A percentile compares a stretch with the other conserved stretches of the same genome.
These are phyloP conservation scores for Noctuana brunneofusca DNA, from an alignment of 2,888 invertebrate genomes.

Conservation along the genomic window DNA sequence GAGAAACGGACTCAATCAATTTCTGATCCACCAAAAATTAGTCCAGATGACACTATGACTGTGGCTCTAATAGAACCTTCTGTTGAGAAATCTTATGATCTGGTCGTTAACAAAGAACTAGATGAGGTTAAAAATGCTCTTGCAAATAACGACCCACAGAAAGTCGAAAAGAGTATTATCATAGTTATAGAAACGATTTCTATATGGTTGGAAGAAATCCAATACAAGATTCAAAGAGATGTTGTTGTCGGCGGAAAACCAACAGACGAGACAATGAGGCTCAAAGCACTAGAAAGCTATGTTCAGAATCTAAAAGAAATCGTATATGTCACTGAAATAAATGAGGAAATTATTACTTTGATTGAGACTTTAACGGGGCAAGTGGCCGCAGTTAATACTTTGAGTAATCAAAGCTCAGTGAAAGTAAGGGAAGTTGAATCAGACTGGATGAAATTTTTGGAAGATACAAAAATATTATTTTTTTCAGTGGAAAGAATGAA, in stretches of 20 bases:
- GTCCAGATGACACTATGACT: conserved; percentile 58
- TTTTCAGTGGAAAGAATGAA: conserved; percentile 76
- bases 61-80: conserved; percentile 68
- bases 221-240: conserved; percentile 86
- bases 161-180: conserved; percentile 87
- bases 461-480: conserved; percentile 83
- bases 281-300: conserved; percentile 77
- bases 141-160: conserved; percentile 78
- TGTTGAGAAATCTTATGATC: conserved; percentile 70
- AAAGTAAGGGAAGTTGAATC: conserved; percentile 82
- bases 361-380: conserved; percentile 85
- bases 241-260: conserved; percentile 53
- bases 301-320: conserved; percentile 84
- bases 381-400: conserved; percentile 86
- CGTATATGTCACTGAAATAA: conserved; percentile 86
- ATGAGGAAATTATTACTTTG: conserved; percentile 85
- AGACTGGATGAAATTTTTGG: conserved; percentile 88
- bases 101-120: conserved; percentile 84
- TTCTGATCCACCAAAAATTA: conserved; percentile 51
- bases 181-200: conserved; percentile 91
- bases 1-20: conserved; percentile 69
- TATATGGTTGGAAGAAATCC: conserved; percentile 92
- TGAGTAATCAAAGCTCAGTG: conserved; percentile 73
- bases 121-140: conserved; percentile 83
- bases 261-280: conserved; percentile 57